Evolutionary conservation across 2,113 vertebrate species (phyloP), one percentile per base, ranked within the genome.

Genomic region (Hippocampus comes): DNA sequence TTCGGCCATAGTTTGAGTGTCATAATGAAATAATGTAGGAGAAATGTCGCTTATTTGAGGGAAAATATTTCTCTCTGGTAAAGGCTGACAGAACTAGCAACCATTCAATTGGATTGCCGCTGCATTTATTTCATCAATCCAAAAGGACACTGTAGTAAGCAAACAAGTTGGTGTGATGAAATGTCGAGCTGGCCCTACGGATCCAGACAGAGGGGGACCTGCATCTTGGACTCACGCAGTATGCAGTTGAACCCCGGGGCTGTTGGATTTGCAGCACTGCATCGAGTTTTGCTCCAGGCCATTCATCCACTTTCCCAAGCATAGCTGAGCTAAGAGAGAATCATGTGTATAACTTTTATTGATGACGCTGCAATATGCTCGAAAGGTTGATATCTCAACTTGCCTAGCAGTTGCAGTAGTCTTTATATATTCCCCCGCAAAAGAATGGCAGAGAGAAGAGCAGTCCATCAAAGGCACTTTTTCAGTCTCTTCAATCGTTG

Each of bases 241-340:
- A 68, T 9, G 23, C 20, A 51, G 53, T 1, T 11, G 63, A 14
- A 61, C 76, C 77, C 78, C 57, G 23, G 34, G 81, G 84, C 46
- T 69, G 72, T 5, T 72, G 64, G 68, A 59, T 78, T 43, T 65
- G 49, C 67, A 72, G 70, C 71, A 27, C 76, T 23, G 73, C 77
- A 67, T 84, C 79, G 79, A 72, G 78, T 70, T 55, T 60, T 38
- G 65, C 77, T 82, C 59, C 63, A 41, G 73, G 77, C 77, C 68
- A 74, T 81, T 72, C 48, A 5, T 78, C 70, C 68, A 59, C 55
- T 79, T 66, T n/a, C 53, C 53, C 20, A 55, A 55, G 21, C 53
- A 55, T 3, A 78, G 77, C 65, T n/a, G 1, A 79, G 78, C 81
- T 89, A 87, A 86, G 80, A 78, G 23, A 72, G 78, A 82, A 85